Evolutionary conservation across 2,797 vertebrate species (phyloP), one percentile per base, ranked within the genome.

Genomic region (Manis crassicaudata): DNA sequence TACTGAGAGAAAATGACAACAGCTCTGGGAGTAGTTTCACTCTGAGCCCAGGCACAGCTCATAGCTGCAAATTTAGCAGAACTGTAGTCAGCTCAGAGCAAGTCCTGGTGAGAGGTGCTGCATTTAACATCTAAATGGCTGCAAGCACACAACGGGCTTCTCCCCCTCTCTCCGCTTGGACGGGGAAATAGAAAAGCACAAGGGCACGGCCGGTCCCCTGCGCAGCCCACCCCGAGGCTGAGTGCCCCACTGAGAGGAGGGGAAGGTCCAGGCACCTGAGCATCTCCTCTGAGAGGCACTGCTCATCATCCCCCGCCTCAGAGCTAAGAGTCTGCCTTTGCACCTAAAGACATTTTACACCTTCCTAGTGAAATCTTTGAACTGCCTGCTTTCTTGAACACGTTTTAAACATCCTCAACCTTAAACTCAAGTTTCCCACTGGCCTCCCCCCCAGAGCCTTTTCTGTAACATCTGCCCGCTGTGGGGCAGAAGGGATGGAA

Each of bases 261-360:
- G 4, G 14, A 2, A 58, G 46, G 25, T 25, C 9, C 2, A 2
- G 0, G 13, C 5, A 43, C 6, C 5, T 6, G 23, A 3, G 50
- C 2, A n/a, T 25, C 52, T 89, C n/a, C 23, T n/a, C 5, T 29
- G 56, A 65, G 37, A 82, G 58, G 13, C 0, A 6, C 10, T 50
- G 1, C 37, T 62, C 29, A 46, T 11, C 10, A 2, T 54, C 29
- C 16, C 65, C 43, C 13, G 14, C 79, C 27, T 35, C n/a, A 68
- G 32, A 27, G 8, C 72, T 60, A 46, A 92, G 68, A 92, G 80
- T 10, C 37, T 92, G 25, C 60, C 50, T 35, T 85, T 79, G 14
- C 6, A 25, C 17, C 35, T 37, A 40, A 76, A 32, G 13, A 25
- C 29, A 88, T 32, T 84, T 95, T n/a, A 37, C 84, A 85, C 7